A percentile compares a stretch with the other conserved stretches of the same genome.
Evolutionary conservation across 2,113 vertebrate genomes (phyloP).

Genomic region (Acanthisitta chloris): DNA sequence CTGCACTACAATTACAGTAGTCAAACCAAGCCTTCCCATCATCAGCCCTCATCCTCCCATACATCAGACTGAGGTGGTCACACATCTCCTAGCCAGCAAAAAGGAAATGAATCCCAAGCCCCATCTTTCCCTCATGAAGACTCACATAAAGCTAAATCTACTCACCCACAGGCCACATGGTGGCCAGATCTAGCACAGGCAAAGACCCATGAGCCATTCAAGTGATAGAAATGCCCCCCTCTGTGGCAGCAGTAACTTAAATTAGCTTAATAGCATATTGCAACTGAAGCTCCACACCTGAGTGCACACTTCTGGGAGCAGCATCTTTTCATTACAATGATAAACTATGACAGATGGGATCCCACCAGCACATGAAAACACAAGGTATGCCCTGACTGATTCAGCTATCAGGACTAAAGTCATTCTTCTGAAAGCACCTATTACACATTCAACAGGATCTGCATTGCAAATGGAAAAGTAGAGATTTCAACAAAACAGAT

Average conservation of each 20-base stretch:
- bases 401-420: neutral
- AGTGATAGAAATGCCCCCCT: neutral
- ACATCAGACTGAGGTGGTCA: neutral
- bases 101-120: neutral
- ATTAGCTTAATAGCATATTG: neutral
- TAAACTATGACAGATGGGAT: neutral
- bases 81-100: neutral
- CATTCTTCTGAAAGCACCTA: neutral
- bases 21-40: neutral
- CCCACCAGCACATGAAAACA: neutral
- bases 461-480: neutral
- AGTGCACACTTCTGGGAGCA: neutral
- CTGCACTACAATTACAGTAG: accelerated
- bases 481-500: neutral
- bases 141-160: neutral
- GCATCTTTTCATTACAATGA: neutral
- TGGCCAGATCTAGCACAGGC: neutral
- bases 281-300: neutral
- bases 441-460: neutral
- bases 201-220: neutral
- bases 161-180: neutral
- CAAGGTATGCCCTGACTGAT: neutral
- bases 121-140: neutral
- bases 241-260: neutral
- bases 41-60: neutral